Conservation (phyloP, 92 coral and sea anemone species). For the Porites evermanni region DNA sequence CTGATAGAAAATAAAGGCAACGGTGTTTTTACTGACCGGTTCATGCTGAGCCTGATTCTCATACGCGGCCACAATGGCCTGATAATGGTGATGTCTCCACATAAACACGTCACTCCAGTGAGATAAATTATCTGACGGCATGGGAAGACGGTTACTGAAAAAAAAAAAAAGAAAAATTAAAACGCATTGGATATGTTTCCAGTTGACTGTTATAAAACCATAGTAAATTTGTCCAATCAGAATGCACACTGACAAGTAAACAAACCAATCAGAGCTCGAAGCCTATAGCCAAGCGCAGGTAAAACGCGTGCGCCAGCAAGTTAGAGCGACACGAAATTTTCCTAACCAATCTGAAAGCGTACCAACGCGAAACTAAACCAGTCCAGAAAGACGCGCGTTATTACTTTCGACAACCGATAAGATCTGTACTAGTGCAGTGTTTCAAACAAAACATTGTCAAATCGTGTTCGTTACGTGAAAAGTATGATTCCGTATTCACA, state of each 20-base stretch:
- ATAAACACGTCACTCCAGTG: slow-evolving; percentile 99
- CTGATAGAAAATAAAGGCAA: background rate
- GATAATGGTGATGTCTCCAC: slow-evolving; percentile 99
- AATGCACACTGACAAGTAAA: too few species aligned
- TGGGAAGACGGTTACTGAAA: slow-evolving; percentile 93
- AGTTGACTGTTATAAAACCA: too few species aligned
- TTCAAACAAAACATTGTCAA: background rate
- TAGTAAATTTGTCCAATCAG: too few species aligned
- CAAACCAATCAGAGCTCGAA: too few species aligned
- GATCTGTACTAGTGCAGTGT: background rate
- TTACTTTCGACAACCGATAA: too few species aligned
- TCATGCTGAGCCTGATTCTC: slow-evolving; percentile 93
- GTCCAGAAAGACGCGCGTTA: too few species aligned
- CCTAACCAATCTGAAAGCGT: too few species aligned
- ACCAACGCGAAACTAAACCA: too few species aligned
- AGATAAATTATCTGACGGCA: slow-evolving; percentile 95
- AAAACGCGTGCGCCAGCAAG: too few species aligned
- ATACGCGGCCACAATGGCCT: slow-evolving; percentile 98
- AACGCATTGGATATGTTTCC: too few species aligned
- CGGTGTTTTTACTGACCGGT: slow-evolving; percentile 51
- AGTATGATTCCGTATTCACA: background rate
- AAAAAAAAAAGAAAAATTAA: background rate
- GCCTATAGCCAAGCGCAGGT: too few species aligned
- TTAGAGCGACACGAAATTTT: too few species aligned
- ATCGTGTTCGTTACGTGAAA: background rate